Evolutionary conservation across 1,140 invertebrate genomes (phyloP).

Genomic region (Tetramorium alpestre): DNA sequence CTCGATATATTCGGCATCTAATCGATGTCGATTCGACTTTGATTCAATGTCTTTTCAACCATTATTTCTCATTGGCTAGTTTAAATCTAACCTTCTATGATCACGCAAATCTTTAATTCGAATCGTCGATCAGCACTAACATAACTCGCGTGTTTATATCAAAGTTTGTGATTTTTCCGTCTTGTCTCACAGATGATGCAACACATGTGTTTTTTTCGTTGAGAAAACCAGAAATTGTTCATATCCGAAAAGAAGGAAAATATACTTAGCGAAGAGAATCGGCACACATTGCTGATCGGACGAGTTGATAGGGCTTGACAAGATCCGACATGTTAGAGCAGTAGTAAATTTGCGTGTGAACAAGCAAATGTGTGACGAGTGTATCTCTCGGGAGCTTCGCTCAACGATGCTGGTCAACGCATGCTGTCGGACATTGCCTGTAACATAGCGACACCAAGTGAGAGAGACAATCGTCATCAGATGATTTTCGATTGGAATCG

Average conservation of each 20-base stretch:
- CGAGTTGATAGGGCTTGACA: constrained; percentile 62
- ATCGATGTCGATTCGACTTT: no score
- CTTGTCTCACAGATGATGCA: background rate
- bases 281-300: constrained; percentile 21
- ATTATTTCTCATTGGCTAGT: background rate
- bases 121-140: background rate
- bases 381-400: constrained; percentile 69
- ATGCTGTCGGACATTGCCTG: constrained; percentile 77
- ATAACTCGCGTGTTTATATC: background rate
- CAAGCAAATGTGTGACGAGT: constrained; percentile 56
- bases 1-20: no score
- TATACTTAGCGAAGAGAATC: constrained; percentile 39
- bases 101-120: background rate
- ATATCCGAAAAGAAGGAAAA: background rate
- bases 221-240: constrained; percentile 17
- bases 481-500: background rate
- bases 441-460: constrained; percentile 74
- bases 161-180: constrained; percentile 26
- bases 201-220: constrained; percentile 15
- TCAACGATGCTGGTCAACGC: constrained; percentile 74
- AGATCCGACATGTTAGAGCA: constrained; percentile 71
- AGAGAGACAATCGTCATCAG: constrained; percentile 62
- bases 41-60: no score
- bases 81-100: constrained; percentile 5
- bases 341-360: constrained; percentile 63